Evolutionary conservation across 2,888 invertebrate genomes (phyloP).

Genomic region (Volucella zonaria): DNA sequence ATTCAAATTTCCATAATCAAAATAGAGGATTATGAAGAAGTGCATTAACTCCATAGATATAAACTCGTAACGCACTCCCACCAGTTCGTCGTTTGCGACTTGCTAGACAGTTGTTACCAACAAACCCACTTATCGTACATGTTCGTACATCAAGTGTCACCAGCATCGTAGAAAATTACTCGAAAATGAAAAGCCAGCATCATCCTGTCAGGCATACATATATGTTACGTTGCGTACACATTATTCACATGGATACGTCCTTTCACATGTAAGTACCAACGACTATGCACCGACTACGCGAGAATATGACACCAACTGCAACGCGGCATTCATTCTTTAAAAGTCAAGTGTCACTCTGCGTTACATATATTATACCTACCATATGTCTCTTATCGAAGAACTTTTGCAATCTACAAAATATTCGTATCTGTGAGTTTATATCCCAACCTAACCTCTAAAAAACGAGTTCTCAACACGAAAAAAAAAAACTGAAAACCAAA

Average conservation of each 20-base stretch:
- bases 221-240: slow-evolving; percentile 21
- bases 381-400: slow-evolving; percentile 50
- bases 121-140: slow-evolving; percentile 21
- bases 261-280: slow-evolving; percentile 12
- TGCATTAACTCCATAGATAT: too few species aligned
- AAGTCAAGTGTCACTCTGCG: slow-evolving; percentile 58
- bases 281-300: too few species aligned
- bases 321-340: slow-evolving; percentile 33
- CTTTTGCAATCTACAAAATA: slow-evolving; percentile 63
- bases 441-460: not conserved
- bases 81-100: not conserved
- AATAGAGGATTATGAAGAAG: too few species aligned
- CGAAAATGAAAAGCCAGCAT: slow-evolving; percentile 52
- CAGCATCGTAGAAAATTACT: slow-evolving; percentile 27
- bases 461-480: too few species aligned
- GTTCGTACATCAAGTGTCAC: slow-evolving; percentile 3
- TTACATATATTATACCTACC: not conserved
- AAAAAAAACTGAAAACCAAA: not conserved
- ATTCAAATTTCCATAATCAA: too few species aligned
- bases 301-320: too few species aligned
- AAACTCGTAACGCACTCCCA: too few species aligned
- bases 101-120: slow-evolving; percentile 8
- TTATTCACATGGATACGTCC: slow-evolving; percentile 25
- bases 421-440: slow-evolving; percentile 20
- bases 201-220: slow-evolving; percentile 17